Evolutionary conservation across 2,888 invertebrate genomes (phyloP), one percentile per base, ranked within the genome.

Genomic region (Dinocampus coccinellae): DNA sequence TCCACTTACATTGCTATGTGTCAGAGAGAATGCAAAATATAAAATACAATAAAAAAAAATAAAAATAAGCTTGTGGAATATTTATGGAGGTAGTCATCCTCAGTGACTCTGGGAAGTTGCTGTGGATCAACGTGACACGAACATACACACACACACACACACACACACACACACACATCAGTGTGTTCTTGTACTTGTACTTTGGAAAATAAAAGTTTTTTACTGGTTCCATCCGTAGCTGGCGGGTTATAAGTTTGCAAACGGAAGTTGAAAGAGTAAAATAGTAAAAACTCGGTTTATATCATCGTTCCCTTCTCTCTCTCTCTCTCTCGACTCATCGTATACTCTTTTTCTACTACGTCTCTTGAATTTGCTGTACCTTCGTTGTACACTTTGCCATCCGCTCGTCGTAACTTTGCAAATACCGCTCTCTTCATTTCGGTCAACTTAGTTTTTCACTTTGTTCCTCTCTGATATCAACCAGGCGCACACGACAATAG

Each of bases 361-460:
- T 47, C 33, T 64, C 29, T 47, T 20, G 13, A 26, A 29, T 36
- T 62, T 47, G 13, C 13, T 22, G 24, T 58, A 34, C 34, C 26
- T 42, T 52, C 16, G 39, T 47, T 47, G 24, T 26, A 24, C 7
- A 39, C n/a, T n/a, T n/a, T 22, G 34, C 22, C 61, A 22, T 39
- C 39, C 52, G 52, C 57, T 64, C 52, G 36, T 69, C 64, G 75
- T 76, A 80, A 79, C 78, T 80, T 78, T 69, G 73, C 69, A 78
- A 80, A 77, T 79, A 78, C 42, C 67, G 70, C 62, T 60, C 73
- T 69, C 75, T 64, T 72, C 76, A 71, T 73, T 72, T 75, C 10
- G 76, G 77, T 77, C 72, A 79, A 79, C 78, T 79, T 73, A 78
- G 79, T 78, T 80, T 78, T 75, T 69, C 79, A 75, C 76, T 77